Base-by-base conservation (phyloP, 2,888 invertebrate genomes). In the Rhagium mordax region DNA sequence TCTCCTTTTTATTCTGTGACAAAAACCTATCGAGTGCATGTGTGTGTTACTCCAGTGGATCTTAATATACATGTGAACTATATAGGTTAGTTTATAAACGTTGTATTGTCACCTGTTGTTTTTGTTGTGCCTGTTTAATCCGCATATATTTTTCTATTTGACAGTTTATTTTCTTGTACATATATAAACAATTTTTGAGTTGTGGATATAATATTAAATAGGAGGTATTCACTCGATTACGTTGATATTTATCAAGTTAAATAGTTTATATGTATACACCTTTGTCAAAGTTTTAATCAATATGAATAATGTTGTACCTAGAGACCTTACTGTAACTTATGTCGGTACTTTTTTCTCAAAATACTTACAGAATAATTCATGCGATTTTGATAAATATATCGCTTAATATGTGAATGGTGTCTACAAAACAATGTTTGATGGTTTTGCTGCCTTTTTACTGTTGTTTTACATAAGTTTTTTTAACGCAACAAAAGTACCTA, bases 81-180 rank as follows among this genome's bases (percentile, higher is more conserved):
- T 81, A 76, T 79, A 79, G 81, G 81, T 81, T 81, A 81, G 81
- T 81, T 79, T 78, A 60, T 74, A 59, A 70, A 67, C 67, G 51
- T 67, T 68, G 41, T 65, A 49, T 77, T 74, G 70, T 78, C 79
- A 78, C 78, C 79, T 81, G 78, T 78, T 78, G 71, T 73, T 74
- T 70, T 71, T 59, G 20, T 57, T 73, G 21, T 18, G 18, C 15
- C 65, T 65, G 16, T 51, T 66, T n/a, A 15, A 66, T 66, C 57
- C 66, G 66, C 57, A 57, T 57, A 57, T 47, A 57, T 65, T 53
- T 49, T 10, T 57, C 51, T 21, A 29, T 3, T 24, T 15, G 6
- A 51, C 29, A 64, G 3, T 13, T 18, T 18, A 7, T 1, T 33
- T 10, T 33, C 13, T 33, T 33, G 33, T 13, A 1, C 10, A 41